These are phyloP conservation scores for Hetaerina titia DNA, from an alignment of 2,888 invertebrate species.

Conservation along the genomic window DNA sequence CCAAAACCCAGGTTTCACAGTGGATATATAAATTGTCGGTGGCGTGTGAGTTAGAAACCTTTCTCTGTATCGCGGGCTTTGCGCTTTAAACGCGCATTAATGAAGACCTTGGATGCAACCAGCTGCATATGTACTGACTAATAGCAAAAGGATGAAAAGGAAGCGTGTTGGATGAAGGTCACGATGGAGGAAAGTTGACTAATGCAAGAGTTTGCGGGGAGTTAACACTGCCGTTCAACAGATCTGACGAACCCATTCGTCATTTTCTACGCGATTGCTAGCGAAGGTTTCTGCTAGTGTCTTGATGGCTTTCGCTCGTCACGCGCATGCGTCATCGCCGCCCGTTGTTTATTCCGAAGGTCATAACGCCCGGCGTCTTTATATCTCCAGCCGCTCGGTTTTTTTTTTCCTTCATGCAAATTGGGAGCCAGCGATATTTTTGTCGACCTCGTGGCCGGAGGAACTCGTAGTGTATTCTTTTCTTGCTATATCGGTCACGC, in stretches of 20 bases:
- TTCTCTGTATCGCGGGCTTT: background rate
- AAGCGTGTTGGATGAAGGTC: background rate
- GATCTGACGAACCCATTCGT: conserved; percentile 3
- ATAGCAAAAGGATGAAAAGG: background rate
- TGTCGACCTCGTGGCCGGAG: background rate
- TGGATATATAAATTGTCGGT: no score
- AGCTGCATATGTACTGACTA: background rate
- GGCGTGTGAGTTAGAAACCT: no score
- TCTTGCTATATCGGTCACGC: background rate
- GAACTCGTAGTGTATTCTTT: background rate
- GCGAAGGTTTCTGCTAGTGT: background rate
- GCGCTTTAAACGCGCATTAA: background rate
- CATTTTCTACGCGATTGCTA: background rate
- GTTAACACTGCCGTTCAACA: background rate
- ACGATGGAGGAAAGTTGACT: background rate
- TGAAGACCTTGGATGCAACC: background rate
- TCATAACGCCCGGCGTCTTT: background rate
- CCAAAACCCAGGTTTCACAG: no score
- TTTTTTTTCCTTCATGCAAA: background rate
- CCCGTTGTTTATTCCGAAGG: background rate
- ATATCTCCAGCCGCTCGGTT: background rate
- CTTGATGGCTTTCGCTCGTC: background rate
- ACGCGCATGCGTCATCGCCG: background rate
- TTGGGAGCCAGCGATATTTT: background rate
- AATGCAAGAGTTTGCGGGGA: background rate